These are phyloP conservation scores for Hymenopus coronatus DNA, from an alignment of 2,888 invertebrate genomes.

Conservation along the genomic window DNA sequence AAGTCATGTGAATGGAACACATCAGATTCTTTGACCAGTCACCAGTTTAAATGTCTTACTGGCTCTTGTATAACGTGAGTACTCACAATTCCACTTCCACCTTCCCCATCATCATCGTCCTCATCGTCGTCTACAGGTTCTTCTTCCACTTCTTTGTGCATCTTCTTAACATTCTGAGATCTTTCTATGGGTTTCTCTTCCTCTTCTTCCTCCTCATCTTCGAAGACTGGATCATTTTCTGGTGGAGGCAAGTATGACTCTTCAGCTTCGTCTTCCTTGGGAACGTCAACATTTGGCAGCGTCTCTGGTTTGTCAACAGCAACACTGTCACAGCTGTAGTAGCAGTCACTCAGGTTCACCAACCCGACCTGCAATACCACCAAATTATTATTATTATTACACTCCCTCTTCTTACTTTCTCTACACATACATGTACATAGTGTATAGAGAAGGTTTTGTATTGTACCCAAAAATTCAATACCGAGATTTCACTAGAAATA, in stretches of 20 bases:
- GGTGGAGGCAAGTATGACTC: neutral
- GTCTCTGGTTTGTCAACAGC: slow-evolving; percentile 36
- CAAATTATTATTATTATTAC: too few species aligned
- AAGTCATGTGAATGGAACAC: too few species aligned
- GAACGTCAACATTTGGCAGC: neutral
- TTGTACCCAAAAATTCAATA: too few species aligned
- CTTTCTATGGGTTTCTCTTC: neutral
- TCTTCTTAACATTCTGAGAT: neutral
- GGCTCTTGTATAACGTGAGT: too few species aligned
- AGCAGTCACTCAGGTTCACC: slow-evolving; percentile 65
- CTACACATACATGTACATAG: too few species aligned
- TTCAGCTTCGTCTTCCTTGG: neutral
- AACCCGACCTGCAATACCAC: slow-evolving; percentile 54
- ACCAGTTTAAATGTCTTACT: too few species aligned
- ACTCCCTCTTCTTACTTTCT: too few species aligned
- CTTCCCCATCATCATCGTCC: neutral
- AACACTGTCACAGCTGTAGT: slow-evolving; percentile 63
- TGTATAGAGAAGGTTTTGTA: too few species aligned
- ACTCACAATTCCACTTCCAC: neutral
- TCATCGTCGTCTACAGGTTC: neutral
- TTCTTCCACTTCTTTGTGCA: neutral
- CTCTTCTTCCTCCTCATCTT: neutral
- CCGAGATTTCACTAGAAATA: too few species aligned
- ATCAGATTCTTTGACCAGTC: too few species aligned
- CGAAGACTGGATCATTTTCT: neutral